Conservation (phyloP, 2,888 invertebrate species). For the Brachylomia viminalis region DNA sequence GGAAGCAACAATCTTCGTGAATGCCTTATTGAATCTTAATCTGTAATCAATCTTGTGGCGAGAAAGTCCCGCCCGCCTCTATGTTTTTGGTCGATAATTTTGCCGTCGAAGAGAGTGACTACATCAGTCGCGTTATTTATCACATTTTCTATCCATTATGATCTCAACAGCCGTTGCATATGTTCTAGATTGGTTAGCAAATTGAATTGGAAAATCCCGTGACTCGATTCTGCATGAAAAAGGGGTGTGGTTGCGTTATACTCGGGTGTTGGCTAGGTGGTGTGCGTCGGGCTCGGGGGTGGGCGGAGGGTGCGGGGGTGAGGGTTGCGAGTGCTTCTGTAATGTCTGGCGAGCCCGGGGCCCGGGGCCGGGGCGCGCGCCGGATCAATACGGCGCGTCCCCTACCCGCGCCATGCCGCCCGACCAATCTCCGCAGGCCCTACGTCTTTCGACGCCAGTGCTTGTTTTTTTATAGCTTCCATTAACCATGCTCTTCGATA, state of each 20-base stretch:
- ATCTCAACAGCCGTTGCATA: slow-evolving; percentile 64
- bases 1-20: slow-evolving; percentile 58
- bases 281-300: slow-evolving; percentile 77
- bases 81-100: slow-evolving; percentile 36
- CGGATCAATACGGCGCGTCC: slow-evolving; percentile 86
- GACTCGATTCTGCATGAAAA: slow-evolving; percentile 86
- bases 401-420: slow-evolving; percentile 79
- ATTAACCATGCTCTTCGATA: slow-evolving; percentile 88
- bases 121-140: slow-evolving; percentile 48
- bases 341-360: slow-evolving; percentile 81
- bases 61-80: slow-evolving; percentile 44
- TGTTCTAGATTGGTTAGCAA: slow-evolving; percentile 80
- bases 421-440: slow-evolving; percentile 89
- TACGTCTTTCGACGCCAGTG: slow-evolving; percentile 89
- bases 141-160: slow-evolving; percentile 65
- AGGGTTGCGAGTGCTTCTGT: slow-evolving; percentile 83
- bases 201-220: slow-evolving; percentile 90
- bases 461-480: slow-evolving; percentile 89
- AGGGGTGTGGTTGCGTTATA: slow-evolving; percentile 88
- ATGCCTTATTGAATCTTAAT: slow-evolving; percentile 55
- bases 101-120: slow-evolving; percentile 14
- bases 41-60: slow-evolving; percentile 58
- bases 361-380: slow-evolving; percentile 71
- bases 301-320: slow-evolving; percentile 75
- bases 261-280: slow-evolving; percentile 78